Evolutionary conservation across 2,113 vertebrate species (phyloP).

Genomic region (Chlamydotis undulata): DNA sequence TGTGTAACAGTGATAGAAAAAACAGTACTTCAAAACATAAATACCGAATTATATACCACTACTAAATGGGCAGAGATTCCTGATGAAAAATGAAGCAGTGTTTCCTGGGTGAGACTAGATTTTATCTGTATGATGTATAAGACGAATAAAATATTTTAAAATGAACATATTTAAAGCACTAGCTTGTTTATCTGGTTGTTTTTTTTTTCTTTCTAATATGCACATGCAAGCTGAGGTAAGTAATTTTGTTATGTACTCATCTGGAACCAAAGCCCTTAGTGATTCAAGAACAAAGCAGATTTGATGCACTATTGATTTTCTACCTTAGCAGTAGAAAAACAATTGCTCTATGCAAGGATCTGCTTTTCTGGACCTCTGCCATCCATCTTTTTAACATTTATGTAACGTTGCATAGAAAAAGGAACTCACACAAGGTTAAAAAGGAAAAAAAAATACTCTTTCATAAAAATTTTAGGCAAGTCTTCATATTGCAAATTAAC

Average conservation of each 20-base stretch:
- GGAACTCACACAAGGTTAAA: background rate
- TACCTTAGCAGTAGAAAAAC: conserved; percentile 53
- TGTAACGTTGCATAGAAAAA: background rate
- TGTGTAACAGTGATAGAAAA: background rate
- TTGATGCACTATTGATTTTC: conserved; percentile 68
- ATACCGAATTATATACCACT: background rate
- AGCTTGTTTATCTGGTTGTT: background rate
- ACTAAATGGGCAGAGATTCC: background rate
- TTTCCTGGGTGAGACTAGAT: background rate
- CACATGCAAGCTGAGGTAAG: conserved; percentile 23
- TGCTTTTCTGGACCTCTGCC: conserved; percentile 27
- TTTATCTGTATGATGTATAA: background rate
- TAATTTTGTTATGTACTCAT: conserved; percentile 41
- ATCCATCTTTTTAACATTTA: conserved; percentile 19
- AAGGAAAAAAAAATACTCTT: background rate
- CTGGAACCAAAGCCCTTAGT: conserved; percentile 43
- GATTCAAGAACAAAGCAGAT: conserved; percentile 51
- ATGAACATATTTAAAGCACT: background rate
- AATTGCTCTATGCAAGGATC: conserved; percentile 21
- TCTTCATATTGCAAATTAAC: background rate
- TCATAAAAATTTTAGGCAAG: background rate
- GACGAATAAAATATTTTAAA: background rate
- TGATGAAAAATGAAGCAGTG: background rate
- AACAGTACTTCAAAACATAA: background rate
- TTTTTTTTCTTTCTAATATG: conserved; percentile 9